These are phyloP conservation scores for Tachuris rubrigastra DNA, from an alignment of 2,113 vertebrate genomes.

Conservation along the genomic window DNA sequence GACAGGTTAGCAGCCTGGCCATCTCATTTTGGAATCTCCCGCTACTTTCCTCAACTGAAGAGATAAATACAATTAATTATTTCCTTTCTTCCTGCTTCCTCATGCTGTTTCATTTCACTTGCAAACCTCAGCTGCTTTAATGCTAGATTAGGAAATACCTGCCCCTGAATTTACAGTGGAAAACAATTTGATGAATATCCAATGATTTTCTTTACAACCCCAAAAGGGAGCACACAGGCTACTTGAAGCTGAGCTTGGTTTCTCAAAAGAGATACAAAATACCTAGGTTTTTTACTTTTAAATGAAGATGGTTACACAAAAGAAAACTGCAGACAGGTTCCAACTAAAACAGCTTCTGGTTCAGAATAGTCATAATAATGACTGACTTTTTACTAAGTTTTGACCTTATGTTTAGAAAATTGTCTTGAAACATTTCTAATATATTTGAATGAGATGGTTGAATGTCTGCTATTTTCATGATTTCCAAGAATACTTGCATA, in stretches of 20 bases:
- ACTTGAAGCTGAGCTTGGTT: neutral
- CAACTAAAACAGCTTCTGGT: neutral
- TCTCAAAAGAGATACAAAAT: neutral
- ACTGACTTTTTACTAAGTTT: neutral
- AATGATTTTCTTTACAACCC: fast-evolving
- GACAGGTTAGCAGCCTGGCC: neutral
- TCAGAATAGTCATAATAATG: neutral
- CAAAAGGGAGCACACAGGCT: neutral
- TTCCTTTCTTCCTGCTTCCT: neutral
- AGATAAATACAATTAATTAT: neutral
- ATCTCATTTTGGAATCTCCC: neutral
- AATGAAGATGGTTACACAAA: neutral
- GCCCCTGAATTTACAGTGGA: neutral
- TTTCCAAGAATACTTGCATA: neutral
- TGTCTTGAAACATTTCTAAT: neutral
- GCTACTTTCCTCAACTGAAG: neutral
- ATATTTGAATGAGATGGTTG: neutral
- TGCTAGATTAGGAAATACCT: neutral
- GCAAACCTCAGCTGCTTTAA: neutral
- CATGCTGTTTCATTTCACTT: fast-evolving
- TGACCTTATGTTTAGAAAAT: neutral
- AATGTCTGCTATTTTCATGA: neutral
- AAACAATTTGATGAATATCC: neutral
- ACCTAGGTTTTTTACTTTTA: neutral
- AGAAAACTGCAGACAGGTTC: neutral